These are phyloP conservation scores for Phrixothrix hirtus DNA, from an alignment of 2,888 invertebrate genomes.

Conservation along the genomic window DNA sequence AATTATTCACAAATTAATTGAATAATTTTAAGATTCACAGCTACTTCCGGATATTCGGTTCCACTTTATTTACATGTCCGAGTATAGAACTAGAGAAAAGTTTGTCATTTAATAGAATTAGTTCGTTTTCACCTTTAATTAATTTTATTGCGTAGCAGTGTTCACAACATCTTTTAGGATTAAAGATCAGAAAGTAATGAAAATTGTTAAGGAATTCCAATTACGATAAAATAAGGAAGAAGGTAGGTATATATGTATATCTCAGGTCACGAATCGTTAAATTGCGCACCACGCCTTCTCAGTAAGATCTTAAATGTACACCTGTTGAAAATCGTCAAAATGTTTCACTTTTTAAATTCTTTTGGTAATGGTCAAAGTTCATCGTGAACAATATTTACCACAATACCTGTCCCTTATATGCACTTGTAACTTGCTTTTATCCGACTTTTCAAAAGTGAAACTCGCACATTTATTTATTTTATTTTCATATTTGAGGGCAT, in stretches of 20 bases:
- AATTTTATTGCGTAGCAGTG: slow-evolving; percentile 7
- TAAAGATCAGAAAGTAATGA: slow-evolving; percentile 1
- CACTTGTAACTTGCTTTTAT: slow-evolving; percentile 24
- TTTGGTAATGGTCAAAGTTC: slow-evolving; percentile 9
- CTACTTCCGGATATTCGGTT: slow-evolving; percentile 23
- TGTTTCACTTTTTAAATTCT: slow-evolving; percentile 20
- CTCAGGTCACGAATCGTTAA: slow-evolving; percentile 33
- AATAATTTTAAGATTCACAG: slow-evolving; percentile 1
- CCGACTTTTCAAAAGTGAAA: slow-evolving; percentile 26
- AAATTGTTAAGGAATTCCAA: slow-evolving; percentile 20
- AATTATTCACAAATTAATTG: background rate
- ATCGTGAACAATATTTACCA: slow-evolving; percentile 27
- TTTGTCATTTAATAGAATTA: slow-evolving; percentile 22
- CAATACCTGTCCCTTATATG: slow-evolving; percentile 25
- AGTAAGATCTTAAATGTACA: slow-evolving; percentile 22
- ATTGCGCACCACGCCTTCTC: slow-evolving; percentile 35
- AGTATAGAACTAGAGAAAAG: slow-evolving; percentile 18
- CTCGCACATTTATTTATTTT: too few species aligned
- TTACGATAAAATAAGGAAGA: slow-evolving; percentile 21
- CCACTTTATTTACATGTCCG: slow-evolving; percentile 27
- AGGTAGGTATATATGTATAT: slow-evolving; percentile 18
- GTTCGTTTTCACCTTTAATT: slow-evolving; percentile 25
- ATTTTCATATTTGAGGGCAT: too few species aligned
- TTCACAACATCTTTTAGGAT: slow-evolving; percentile 3
- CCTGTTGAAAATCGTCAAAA: slow-evolving; percentile 27